Percentiles rank a stretch among this genome's conserved stretches.
phyloP scores from a whole-genome alignment of 2,888 invertebrate genomes.

The Xestoiulus laeticollis region DNA sequence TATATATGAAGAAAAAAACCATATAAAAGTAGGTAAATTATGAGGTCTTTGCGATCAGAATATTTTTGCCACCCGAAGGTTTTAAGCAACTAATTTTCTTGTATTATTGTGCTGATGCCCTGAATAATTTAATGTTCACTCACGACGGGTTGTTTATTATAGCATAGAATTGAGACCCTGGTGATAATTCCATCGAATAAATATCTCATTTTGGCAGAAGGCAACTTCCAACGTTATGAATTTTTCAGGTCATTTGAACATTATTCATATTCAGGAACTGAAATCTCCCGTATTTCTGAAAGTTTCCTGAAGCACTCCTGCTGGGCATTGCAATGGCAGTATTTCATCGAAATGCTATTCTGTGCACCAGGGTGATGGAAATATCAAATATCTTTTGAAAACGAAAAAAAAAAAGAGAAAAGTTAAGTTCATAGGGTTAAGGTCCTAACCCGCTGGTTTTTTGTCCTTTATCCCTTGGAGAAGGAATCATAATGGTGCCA shows the following conservation, averaged over 20 bases:
- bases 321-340: constrained; percentile 11
- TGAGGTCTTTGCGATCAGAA: neutral
- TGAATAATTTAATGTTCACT: neutral
- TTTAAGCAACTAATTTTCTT: neutral
- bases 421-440: constrained; percentile 30
- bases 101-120: neutral
- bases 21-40: too few species aligned
- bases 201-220: constrained; percentile 27
- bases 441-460: constrained; percentile 21
- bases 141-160: constrained; percentile 31
- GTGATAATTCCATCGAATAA: constrained; percentile 13
- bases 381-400: constrained; percentile 35
- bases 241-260: constrained; percentile 43
- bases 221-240: constrained; percentile 21
- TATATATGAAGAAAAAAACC: too few species aligned
- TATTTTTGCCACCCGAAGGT: neutral
- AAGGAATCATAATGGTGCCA: neutral
- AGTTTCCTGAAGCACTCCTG: neutral
- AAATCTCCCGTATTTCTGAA: neutral
- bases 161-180: neutral
- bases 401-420: constrained; percentile 6
- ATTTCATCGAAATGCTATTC: constrained; percentile 16
- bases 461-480: neutral
- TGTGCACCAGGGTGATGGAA: constrained; percentile 12
- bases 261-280: constrained; percentile 24